Evolutionary conservation across 2,797 vertebrate genomes (phyloP).

Genomic region (Fringilla coelebs): DNA sequence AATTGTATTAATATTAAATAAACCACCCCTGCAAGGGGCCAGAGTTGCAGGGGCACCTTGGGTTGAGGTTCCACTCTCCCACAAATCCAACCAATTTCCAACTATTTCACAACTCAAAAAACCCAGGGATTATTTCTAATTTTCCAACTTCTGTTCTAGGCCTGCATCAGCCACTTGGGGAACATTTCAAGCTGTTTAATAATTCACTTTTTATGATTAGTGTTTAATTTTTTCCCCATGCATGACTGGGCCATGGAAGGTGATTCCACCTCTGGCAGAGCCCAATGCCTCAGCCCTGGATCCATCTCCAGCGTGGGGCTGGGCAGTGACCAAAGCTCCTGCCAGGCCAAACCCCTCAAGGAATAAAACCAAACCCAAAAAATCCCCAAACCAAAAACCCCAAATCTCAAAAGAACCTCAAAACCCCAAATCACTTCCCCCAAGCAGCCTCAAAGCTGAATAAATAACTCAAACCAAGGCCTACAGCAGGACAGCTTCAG

Average conservation of each 20-base stretch:
- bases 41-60: rapidly evolving
- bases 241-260: neutral
- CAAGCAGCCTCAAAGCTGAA: rapidly evolving
- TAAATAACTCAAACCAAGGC: neutral
- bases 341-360: neutral
- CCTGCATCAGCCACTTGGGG: neutral
- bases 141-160: neutral
- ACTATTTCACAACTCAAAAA: neutral
- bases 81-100: neutral
- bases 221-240: rapidly evolving
- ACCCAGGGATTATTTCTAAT: neutral
- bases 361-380: neutral
- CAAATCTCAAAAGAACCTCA: no score
- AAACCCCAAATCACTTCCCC: rapidly evolving
- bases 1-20: neutral
- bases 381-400: neutral
- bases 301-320: neutral
- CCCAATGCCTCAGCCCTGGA: neutral
- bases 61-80: neutral
- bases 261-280: neutral
- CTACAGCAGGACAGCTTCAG: rapidly evolving
- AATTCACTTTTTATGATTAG: neutral
- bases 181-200: neutral
- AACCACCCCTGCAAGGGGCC: neutral
- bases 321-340: neutral